phyloP scores from a whole-genome alignment of 2,888 invertebrate genomes.

The Callinectes sapidus region DNA sequence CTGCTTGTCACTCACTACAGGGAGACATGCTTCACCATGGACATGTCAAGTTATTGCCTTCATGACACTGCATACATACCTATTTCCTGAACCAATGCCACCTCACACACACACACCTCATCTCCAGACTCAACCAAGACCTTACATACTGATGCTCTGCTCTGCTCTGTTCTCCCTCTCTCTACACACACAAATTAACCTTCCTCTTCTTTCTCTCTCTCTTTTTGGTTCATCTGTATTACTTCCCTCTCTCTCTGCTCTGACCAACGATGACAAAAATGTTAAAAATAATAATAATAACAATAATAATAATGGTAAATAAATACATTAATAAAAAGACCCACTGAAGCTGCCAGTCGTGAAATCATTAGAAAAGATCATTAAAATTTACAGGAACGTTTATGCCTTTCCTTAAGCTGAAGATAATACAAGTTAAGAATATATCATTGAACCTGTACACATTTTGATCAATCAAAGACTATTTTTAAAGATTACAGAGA shows the following conservation, averaged over 20 bases:
- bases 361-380: too few relatives aligned
- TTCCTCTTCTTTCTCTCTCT: slow-evolving; percentile 17
- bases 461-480: not conserved
- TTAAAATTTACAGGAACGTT: too few relatives aligned
- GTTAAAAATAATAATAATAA: too few relatives aligned
- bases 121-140: not conserved
- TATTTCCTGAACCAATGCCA: not conserved
- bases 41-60: not conserved
- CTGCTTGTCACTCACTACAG: not conserved
- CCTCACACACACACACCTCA: too few relatives aligned
- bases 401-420: too few relatives aligned
- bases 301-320: too few relatives aligned
- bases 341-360: not conserved
- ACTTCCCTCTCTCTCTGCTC: not conserved
- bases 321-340: not conserved
- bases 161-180: not conserved
- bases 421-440: too few relatives aligned
- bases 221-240: not conserved
- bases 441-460: too few relatives aligned
- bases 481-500: not conserved
- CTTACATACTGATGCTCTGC: not conserved
- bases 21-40: not conserved
- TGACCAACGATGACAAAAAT: too few relatives aligned
- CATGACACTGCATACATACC: not conserved
- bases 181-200: not conserved